Percentiles rank a stretch among this genome's conserved stretches.
These are phyloP conservation scores for Gobiocypris rarus DNA, from an alignment of 2,113 vertebrate genomes.

Conservation along the genomic window DNA sequence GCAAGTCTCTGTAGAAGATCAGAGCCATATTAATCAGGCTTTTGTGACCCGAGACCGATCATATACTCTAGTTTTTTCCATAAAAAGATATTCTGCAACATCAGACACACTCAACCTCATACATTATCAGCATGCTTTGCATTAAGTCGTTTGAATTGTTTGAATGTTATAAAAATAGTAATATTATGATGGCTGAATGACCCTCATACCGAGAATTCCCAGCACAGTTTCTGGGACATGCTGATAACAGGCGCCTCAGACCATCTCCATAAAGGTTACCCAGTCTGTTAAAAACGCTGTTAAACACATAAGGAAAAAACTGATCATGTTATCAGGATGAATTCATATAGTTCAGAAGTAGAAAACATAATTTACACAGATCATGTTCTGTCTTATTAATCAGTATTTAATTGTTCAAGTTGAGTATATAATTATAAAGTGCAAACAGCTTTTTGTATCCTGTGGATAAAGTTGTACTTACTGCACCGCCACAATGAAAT, in stretches of 20 bases:
- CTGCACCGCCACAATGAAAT: background rate
- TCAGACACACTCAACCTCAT: background rate
- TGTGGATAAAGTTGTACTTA: slow-evolving; percentile 5
- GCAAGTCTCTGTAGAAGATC: background rate
- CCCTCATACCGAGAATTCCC: background rate
- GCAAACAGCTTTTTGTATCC: background rate
- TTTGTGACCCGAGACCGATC: background rate
- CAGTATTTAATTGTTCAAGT: background rate
- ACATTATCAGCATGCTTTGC: background rate
- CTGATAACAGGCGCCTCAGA: rapidly evolving
- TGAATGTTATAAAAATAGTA: background rate
- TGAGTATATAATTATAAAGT: background rate
- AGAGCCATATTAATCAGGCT: background rate
- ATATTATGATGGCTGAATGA: too few species aligned
- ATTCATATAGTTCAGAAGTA: background rate
- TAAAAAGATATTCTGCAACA: background rate
- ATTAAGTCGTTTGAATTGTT: background rate
- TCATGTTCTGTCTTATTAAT: background rate
- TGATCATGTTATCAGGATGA: background rate
- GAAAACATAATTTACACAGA: background rate
- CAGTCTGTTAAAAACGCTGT: background rate
- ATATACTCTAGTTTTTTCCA: background rate
- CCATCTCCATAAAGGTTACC: rapidly evolving
- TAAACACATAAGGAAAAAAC: background rate
- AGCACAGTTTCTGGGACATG: rapidly evolving